A percentile compares a stretch with the other conserved stretches of the same genome.
Conservation (phyloP, 2,797 vertebrate species). For the Gambusia yucatana region DNA sequence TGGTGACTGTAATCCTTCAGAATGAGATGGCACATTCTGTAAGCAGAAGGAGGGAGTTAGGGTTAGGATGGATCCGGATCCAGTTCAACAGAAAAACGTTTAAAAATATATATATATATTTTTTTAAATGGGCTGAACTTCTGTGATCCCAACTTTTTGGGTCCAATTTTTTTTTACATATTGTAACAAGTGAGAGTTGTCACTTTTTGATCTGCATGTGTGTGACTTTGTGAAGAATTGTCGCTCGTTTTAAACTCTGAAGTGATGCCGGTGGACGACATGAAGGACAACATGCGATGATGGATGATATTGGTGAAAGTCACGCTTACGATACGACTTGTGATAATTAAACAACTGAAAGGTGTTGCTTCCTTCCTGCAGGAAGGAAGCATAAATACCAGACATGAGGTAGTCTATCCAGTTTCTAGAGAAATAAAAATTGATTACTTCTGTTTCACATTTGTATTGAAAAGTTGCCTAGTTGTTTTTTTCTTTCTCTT, state of each 20-base stretch:
- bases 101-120: background rate
- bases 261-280: background rate
- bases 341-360: background rate
- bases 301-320: background rate
- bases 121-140: background rate
- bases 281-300: background rate
- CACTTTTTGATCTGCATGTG: background rate
- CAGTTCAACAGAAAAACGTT: constrained; percentile 15
- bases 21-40: constrained; percentile 30
- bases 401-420: background rate
- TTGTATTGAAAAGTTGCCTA: background rate
- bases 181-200: background rate
- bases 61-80: constrained; percentile 15
- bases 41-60: constrained; percentile 35
- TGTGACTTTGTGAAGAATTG: background rate
- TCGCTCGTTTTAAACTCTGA: background rate
- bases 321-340: background rate
- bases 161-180: background rate
- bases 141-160: background rate
- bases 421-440: background rate
- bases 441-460: background rate
- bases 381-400: background rate
- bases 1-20: constrained; percentile 47
- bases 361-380: background rate
- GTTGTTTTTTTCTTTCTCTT: background rate